Percentiles rank a stretch among this genome's conserved stretches.
Evolutionary conservation across 2,797 vertebrate species (phyloP).

Genomic region (Acrossocheilus fasciatus): DNA sequence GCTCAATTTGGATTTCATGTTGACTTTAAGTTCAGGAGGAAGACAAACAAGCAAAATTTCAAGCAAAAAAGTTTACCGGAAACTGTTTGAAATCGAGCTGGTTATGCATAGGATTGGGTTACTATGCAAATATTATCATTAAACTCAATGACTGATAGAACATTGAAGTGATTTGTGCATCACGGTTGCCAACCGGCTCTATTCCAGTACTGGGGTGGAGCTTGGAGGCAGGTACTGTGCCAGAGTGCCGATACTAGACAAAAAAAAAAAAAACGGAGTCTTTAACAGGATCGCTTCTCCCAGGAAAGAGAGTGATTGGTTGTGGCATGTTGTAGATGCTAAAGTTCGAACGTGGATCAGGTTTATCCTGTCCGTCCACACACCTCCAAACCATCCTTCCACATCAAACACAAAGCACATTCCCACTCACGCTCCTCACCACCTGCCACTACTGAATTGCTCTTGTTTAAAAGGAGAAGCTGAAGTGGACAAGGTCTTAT

Average conservation of each 20-base stretch:
- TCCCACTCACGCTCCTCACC: constrained; percentile 43
- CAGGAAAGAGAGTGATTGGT: constrained; percentile 58
- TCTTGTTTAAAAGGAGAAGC: constrained; percentile 22
- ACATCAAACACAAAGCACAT: constrained; percentile 58
- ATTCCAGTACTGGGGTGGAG: constrained; percentile 43
- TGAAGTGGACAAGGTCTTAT: constrained; percentile 30
- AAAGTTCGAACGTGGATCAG: constrained; percentile 68
- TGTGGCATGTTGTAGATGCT: constrained; percentile 67
- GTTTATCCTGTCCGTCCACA: constrained; percentile 79
- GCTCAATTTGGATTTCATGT: not conserved
- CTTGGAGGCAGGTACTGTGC: constrained; percentile 32
- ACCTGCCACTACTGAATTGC: constrained; percentile 27
- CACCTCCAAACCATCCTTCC: constrained; percentile 64
- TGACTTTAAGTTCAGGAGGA: not conserved
- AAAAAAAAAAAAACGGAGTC: constrained; percentile 27
- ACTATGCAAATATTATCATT: constrained; percentile 53
- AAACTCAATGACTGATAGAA: constrained; percentile 42
- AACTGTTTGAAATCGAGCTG: not conserved
- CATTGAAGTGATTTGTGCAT: constrained; percentile 40
- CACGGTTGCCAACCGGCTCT: constrained; percentile 14
- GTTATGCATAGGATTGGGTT: not conserved
- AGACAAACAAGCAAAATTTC: not conserved
- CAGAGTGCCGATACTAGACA: not conserved
- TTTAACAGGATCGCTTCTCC: constrained; percentile 64
- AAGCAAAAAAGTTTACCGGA: not conserved